A percentile compares a stretch with the other conserved stretches of the same genome.
These are phyloP conservation scores for Drosophila ochracea DNA, from an alignment of 2,888 invertebrate genomes.

Conservation along the genomic window DNA sequence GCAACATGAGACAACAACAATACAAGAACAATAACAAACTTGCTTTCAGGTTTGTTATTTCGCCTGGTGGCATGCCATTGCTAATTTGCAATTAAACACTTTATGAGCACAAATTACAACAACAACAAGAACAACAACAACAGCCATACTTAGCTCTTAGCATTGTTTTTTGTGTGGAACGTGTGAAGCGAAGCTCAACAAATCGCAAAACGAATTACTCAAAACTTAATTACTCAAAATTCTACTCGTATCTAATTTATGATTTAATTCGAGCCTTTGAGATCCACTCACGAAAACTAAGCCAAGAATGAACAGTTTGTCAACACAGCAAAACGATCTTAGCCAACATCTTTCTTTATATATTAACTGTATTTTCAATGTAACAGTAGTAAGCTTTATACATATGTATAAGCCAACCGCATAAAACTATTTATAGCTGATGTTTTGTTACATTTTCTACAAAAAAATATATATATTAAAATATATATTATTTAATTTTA, in stretches of 20 bases:
- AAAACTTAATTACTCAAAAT: slow-evolving; percentile 6
- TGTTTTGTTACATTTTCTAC: background rate
- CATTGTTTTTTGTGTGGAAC: slow-evolving; percentile 2
- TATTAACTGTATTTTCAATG: background rate
- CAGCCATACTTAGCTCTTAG: slow-evolving; percentile 20
- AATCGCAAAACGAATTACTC: slow-evolving; percentile 22
- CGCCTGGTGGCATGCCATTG: slow-evolving; percentile 55
- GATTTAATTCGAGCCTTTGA: slow-evolving; percentile 13
- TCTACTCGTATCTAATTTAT: slow-evolving; percentile 11
- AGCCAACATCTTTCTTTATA: background rate
- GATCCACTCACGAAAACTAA: background rate
- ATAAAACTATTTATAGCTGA: background rate
- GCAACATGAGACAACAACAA: slow-evolving; percentile 59
- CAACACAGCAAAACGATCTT: background rate
- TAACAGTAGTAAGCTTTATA: background rate
- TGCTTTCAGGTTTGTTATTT: slow-evolving; percentile 31
- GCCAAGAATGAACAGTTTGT: background rate
- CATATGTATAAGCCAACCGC: background rate
- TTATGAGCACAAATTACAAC: slow-evolving; percentile 77
- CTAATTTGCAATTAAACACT: slow-evolving; percentile 82
- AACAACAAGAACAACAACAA: slow-evolving; percentile 48
- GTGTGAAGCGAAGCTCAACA: slow-evolving; percentile 43
- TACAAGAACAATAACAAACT: slow-evolving; percentile 31
- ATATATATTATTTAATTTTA: background rate
- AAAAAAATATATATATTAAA: background rate